Evolutionary conservation across 2,113 vertebrate genomes (phyloP), one percentile per base, ranked within the genome.

Genomic region (Rhinopomastus cyanomelas): DNA sequence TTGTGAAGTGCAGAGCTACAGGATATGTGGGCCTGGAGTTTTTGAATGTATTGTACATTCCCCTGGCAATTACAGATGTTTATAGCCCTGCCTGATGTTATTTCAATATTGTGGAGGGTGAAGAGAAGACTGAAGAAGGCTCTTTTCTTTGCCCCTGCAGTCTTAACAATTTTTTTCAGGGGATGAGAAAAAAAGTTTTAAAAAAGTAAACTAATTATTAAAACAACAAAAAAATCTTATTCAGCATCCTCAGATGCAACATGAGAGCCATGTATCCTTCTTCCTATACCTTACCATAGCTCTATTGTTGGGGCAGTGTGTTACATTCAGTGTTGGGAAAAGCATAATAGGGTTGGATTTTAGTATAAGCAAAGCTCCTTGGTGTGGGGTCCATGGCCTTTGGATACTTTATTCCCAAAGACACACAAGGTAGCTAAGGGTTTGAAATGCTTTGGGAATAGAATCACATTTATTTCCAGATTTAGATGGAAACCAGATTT

Each of bases 21-120:
- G 96, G 96, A 96, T 96, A 94, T 80, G 94, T 95, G 94, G 96
- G 95, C 95, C 96, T 84, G 87, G 94, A 93, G 96, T 93, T 94
- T 96, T 89, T 95, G 94, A 91, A 73, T 67, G 91, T 89, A 93
- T 96, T 92, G 96, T 96, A 90, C 74, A n/a, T 96, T 97, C 87
- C 92, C 87, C 76, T 76, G 88, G 95, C 95, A 95, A 94, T 94
- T 95, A 93, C 96, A 96, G 93, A 96, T 96, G 95, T 96, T 95
- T 82, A 81, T 90, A 92, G 92, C 94, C 93, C 93, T 94, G 88
- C 94, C 95, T 82, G 84, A 77, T 96, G 91, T 94, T 96, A 84
- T 96, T 97, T 95, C 91, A 93, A 92, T 93, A 34, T 89, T 88
- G 89, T 84, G 57, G 60, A 92, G 80, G 85, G 86, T 81, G 81